Percentiles rank a stretch among this genome's conserved stretches.
These are phyloP conservation scores for Drosophila funebris DNA, from an alignment of 1,140 invertebrate genomes.

Conservation along the genomic window DNA sequence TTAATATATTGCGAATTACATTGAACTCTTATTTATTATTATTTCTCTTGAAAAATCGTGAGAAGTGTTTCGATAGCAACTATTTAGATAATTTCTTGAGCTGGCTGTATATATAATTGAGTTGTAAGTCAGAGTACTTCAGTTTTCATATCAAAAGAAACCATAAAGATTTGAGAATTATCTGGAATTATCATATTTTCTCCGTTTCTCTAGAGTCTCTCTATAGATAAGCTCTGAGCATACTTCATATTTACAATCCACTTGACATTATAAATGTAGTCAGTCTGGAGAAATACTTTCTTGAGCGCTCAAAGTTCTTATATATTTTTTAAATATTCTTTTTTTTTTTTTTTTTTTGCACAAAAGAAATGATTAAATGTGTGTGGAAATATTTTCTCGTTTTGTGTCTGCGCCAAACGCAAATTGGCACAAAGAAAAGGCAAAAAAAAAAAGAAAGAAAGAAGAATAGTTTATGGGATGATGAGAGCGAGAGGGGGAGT, in stretches of 20 bases:
- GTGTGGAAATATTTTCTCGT: conserved; percentile 13
- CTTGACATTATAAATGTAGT: conserved; percentile 1
- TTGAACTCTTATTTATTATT: too few relatives aligned
- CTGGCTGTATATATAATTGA: too few relatives aligned
- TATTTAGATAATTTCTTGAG: too few relatives aligned
- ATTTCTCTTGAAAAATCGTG: too few relatives aligned
- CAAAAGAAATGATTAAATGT: conserved; percentile 35
- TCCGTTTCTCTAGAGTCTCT: not conserved
- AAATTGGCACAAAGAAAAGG: conserved; percentile 18
- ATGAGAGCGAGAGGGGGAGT: too few relatives aligned
- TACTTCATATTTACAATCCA: not conserved
- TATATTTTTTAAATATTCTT: not conserved
- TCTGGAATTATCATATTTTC: too few relatives aligned
- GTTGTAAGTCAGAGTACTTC: too few relatives aligned
- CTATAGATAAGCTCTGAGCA: not conserved
- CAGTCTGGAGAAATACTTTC: not conserved
- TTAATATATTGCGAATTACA: too few relatives aligned
- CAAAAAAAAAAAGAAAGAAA: not conserved
- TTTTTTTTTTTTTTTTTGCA: not conserved
- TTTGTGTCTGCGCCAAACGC: conserved; percentile 12
- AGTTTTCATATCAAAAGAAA: too few relatives aligned
- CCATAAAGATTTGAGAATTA: too few relatives aligned
- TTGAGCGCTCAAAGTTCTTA: not conserved
- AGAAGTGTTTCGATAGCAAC: too few relatives aligned
- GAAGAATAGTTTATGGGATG: not conserved